Conservation (phyloP, 2,888 invertebrate genomes). For the Epicampocera succincta region DNA sequence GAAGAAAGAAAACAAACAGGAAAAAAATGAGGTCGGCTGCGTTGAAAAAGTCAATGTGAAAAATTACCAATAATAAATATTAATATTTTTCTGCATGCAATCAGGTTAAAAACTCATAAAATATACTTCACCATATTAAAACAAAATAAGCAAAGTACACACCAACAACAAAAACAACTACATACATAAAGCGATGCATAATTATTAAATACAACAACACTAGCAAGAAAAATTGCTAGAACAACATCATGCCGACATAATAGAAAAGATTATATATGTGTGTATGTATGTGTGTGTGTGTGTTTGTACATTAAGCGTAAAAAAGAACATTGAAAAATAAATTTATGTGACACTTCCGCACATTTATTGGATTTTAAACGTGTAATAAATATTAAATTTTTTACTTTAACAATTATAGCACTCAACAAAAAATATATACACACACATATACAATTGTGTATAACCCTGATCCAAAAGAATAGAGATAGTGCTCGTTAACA, state of each 20-base stretch:
- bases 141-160: background rate
- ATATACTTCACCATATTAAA: background rate
- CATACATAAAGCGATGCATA: background rate
- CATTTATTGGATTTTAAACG: conserved; percentile 57
- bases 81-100: conserved; percentile 31
- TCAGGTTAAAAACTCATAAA: conserved; percentile 34
- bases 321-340: conserved; percentile 19
- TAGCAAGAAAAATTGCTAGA: background rate
- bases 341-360: conserved; percentile 60
- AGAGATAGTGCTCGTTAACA: no score
- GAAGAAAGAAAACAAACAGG: no score
- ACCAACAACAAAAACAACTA: conserved; percentile 8
- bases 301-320: no score
- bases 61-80: conserved; percentile 40
- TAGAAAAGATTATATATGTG: background rate
- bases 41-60: background rate
- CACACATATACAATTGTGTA: no score
- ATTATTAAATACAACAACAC: conserved; percentile 12
- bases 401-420: conserved; percentile 31
- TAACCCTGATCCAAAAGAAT: no score
- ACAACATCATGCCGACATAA: conserved; percentile 2
- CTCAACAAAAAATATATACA: background rate
- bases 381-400: conserved; percentile 42
- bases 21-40: background rate
- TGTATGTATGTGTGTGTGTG: no score